Percentiles rank a stretch among this genome's conserved stretches.
Conservation (phyloP, 2,797 vertebrate genomes). For the Tolypeutes matacus region DNA sequence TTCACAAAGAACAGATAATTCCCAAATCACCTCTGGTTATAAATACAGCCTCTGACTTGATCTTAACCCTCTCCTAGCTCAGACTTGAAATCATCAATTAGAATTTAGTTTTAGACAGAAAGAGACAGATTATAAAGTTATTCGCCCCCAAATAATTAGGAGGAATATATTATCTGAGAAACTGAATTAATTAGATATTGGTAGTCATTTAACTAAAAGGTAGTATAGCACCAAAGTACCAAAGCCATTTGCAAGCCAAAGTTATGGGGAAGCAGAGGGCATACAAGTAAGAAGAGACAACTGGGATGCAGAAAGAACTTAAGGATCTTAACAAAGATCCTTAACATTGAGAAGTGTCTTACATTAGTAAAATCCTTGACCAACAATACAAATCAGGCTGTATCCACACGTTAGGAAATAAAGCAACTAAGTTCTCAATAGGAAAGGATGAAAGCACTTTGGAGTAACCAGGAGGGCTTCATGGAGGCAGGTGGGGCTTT, state of each 20-base stretch:
- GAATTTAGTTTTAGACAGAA: conserved; percentile 61
- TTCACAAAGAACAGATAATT: conserved; percentile 62
- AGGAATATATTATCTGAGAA: neutral
- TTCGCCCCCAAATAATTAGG: neutral
- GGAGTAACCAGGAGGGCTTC: neutral
- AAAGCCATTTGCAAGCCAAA: neutral
- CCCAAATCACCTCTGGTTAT: conserved; percentile 57
- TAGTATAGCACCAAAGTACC: neutral
- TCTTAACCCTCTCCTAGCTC: conserved; percentile 55
- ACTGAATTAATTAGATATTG: conserved; percentile 26
- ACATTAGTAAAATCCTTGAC: neutral
- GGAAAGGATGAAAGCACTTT: neutral
- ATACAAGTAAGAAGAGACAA: neutral
- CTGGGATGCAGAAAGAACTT: neutral
- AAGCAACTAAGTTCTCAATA: neutral
- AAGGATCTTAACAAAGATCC: neutral
- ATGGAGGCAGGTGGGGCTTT: neutral
- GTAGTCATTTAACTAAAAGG: neutral
- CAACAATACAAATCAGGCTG: neutral
- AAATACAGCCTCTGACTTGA: conserved; percentile 55
- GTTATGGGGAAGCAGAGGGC: neutral
- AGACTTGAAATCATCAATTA: neutral
- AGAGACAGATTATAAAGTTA: neutral
- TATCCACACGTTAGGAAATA: neutral
- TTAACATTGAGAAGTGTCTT: conserved; percentile 1